phyloP scores from a whole-genome alignment of 2,797 vertebrate genomes.

The Thripadectes ignobilis region DNA sequence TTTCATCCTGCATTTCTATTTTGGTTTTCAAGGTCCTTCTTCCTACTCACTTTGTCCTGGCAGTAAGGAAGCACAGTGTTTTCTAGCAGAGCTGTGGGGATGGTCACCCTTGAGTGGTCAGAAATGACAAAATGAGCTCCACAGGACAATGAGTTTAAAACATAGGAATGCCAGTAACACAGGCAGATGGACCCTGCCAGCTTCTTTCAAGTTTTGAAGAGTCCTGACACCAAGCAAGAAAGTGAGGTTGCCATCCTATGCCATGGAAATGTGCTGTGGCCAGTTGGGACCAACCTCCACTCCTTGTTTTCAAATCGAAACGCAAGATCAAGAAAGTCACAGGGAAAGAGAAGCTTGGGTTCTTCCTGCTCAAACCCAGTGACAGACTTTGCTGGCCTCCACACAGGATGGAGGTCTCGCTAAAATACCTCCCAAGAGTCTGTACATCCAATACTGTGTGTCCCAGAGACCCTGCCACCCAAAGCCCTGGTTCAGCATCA shows the following conservation, averaged over 20 bases:
- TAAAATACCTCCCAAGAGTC: neutral
- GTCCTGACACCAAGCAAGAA: neutral
- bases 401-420: neutral
- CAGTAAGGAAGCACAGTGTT: neutral
- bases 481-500: neutral
- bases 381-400: neutral
- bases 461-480: neutral
- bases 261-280: neutral
- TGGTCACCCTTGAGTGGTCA: neutral
- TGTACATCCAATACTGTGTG: neutral
- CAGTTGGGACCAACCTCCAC: neutral
- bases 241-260: accelerated
- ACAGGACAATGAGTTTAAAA: neutral
- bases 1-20: neutral
- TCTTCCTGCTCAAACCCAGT: neutral
- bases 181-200: accelerated
- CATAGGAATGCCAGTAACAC: accelerated
- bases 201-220: neutral
- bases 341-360: neutral
- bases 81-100: neutral
- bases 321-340: neutral
- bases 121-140: neutral
- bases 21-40: neutral
- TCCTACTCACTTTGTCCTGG: neutral
- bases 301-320: neutral